Conservation (phyloP, 1,140 invertebrate genomes). For the Drosophila mauritiana region DNA sequence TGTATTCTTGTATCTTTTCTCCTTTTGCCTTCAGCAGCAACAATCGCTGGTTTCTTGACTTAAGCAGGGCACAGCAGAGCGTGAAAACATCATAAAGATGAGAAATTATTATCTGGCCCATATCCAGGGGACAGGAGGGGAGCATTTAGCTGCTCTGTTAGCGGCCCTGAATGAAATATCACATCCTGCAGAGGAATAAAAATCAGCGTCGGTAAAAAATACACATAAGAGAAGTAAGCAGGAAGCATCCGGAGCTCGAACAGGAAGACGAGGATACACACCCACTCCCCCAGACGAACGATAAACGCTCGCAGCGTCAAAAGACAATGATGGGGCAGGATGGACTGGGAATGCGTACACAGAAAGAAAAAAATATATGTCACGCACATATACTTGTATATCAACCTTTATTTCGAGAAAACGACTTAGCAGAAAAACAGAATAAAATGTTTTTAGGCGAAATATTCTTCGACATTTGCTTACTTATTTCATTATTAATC, state of each 20-base stretch:
- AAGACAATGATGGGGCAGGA: constrained; percentile 71
- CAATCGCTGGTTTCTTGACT: constrained; percentile 36
- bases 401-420: too few relatives aligned
- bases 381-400: too few relatives aligned
- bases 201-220: constrained; percentile 75
- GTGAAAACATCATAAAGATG: constrained; percentile 64
- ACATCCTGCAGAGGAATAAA: constrained; percentile 79
- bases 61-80: constrained; percentile 48
- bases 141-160: constrained; percentile 64
- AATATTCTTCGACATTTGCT: too few relatives aligned
- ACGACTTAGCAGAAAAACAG: too few relatives aligned
- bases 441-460: too few relatives aligned
- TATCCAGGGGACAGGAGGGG: background rate
- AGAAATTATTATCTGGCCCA: constrained; percentile 54
- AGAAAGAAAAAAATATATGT: background rate
- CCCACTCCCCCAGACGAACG: constrained; percentile 6
- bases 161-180: constrained; percentile 76
- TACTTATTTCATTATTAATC: too few relatives aligned
- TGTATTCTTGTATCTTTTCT: background rate
- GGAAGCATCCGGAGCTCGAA: constrained; percentile 69
- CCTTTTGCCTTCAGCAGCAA: constrained; percentile 2
- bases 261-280: constrained; percentile 55
- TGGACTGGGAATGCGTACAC: constrained; percentile 1
- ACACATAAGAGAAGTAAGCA: constrained; percentile 54
- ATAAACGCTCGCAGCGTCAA: constrained; percentile 67